These are phyloP conservation scores for Zaprionus kolodkinae DNA, from an alignment of 1,140 invertebrate species.

Conservation along the genomic window DNA sequence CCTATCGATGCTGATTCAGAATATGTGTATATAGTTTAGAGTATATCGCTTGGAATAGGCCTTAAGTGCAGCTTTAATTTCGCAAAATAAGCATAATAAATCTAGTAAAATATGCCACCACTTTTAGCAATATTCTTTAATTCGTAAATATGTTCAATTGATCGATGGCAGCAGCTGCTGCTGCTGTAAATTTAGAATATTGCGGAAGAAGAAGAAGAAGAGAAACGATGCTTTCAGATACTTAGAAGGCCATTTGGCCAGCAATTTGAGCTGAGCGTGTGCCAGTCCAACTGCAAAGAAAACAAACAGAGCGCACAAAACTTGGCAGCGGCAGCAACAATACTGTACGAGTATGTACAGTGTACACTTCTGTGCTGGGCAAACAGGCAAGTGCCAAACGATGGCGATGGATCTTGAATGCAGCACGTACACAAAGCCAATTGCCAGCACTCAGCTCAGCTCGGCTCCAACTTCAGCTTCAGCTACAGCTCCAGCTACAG, in stretches of 20 bases:
- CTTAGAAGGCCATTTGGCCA: constrained; percentile 44
- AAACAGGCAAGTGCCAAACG: constrained; percentile 45
- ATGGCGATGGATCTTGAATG: constrained; percentile 29
- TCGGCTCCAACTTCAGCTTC: background rate
- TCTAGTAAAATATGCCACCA: background rate
- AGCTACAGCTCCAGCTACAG: background rate
- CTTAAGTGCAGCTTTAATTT: background rate
- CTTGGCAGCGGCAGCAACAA: constrained; percentile 54
- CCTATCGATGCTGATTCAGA: too few species aligned
- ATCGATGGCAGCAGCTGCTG: constrained; percentile 4
- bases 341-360: too few species aligned
- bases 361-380: background rate
- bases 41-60: background rate
- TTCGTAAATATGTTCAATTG: background rate
- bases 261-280: constrained; percentile 39
- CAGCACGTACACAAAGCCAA: constrained; percentile 59
- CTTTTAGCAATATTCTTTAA: background rate
- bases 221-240: constrained; percentile 30
- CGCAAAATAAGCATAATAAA: background rate
- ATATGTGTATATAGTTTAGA: too few species aligned
- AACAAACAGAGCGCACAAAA: constrained; percentile 62
- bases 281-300: constrained; percentile 32
- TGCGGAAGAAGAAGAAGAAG: background rate
- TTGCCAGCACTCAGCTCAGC: constrained; percentile 52
- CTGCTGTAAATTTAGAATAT: constrained; percentile 17